Conservation (phyloP, 92 coral and sea anemone genomes). For the Epizoanthus scotinus region DNA sequence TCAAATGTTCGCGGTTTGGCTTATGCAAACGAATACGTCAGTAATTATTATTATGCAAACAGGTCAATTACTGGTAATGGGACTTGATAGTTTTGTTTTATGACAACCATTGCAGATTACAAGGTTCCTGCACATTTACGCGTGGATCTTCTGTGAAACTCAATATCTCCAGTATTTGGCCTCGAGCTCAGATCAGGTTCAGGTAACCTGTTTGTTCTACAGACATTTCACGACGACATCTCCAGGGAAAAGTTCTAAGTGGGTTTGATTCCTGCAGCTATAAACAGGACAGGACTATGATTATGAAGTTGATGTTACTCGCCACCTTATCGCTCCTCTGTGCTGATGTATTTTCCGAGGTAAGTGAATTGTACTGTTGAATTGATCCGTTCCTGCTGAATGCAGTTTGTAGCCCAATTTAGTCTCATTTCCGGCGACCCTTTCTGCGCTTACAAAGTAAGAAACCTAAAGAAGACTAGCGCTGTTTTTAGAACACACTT, state of each 20-base stretch:
- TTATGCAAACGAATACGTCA: conserved; percentile 48
- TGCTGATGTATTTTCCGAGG: conserved; percentile 25
- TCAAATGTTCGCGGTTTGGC: conserved; percentile 34
- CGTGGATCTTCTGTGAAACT: conserved; percentile 27
- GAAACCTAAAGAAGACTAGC: not conserved
- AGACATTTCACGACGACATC: not conserved
- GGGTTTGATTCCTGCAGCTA: not conserved
- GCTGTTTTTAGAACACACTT: not conserved
- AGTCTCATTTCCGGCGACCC: conserved; percentile 32
- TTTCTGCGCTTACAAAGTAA: not conserved
- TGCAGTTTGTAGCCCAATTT: not conserved
- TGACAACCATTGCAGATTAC: conserved; percentile 56
- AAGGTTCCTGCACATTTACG: not conserved
- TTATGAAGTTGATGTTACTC: conserved; percentile 8
- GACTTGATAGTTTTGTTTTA: conserved; percentile 57
- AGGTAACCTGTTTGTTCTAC: not conserved
- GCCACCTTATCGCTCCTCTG: conserved; percentile 15
- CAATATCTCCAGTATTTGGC: conserved; percentile 29
- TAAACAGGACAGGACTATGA: not conserved
- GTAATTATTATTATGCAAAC: conserved; percentile 62
- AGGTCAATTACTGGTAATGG: conserved; percentile 75
- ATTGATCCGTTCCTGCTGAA: not conserved
- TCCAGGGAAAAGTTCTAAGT: not conserved
- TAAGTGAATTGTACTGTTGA: conserved; percentile 7
- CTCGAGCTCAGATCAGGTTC: conserved; percentile 31